Percentiles rank a stretch among this genome's conserved stretches.
Conservation (phyloP, 2,888 invertebrate genomes). For the Branchipolynoe longqiensis region DNA sequence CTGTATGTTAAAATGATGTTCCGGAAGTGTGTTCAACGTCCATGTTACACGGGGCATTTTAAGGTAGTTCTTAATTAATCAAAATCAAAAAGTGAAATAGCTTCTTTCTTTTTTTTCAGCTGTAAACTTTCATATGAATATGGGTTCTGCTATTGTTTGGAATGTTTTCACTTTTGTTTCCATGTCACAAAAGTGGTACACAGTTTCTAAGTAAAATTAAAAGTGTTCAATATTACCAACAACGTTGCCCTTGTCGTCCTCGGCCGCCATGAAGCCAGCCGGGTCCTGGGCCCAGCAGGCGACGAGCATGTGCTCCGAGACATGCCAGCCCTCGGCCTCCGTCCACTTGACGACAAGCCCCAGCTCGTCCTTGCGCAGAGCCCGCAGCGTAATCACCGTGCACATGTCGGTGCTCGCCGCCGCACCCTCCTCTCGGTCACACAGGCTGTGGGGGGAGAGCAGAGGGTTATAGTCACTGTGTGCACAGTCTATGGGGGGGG, state of each 20-base stretch:
- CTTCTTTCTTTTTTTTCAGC: too few species aligned
- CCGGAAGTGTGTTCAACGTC: too few species aligned
- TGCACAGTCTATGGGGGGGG: background rate
- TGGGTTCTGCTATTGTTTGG: too few species aligned
- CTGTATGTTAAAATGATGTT: too few species aligned
- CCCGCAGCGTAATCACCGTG: constrained; percentile 15
- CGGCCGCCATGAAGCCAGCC: constrained; percentile 41
- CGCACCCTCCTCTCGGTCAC: background rate
- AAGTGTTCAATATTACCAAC: too few species aligned
- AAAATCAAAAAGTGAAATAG: too few species aligned
- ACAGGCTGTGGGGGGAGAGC: background rate
- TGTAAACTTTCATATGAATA: too few species aligned
- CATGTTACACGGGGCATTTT: too few species aligned
- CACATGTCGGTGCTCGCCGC: background rate
- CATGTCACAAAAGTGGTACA: too few species aligned
- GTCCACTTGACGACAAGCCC: constrained; percentile 52
- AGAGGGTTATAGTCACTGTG: background rate
- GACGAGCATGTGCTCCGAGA: constrained; percentile 31
- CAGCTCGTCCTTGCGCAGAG: constrained; percentile 28
- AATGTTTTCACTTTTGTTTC: too few species aligned
- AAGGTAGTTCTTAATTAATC: too few species aligned
- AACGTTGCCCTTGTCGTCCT: constrained; percentile 27
- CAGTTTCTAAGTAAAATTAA: too few species aligned
- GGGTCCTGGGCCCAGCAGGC: constrained; percentile 49
- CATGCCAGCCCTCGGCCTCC: constrained; percentile 45